Evolutionary conservation across 2,113 vertebrate genomes (phyloP).

Genomic region (Thermophis baileyi): DNA sequence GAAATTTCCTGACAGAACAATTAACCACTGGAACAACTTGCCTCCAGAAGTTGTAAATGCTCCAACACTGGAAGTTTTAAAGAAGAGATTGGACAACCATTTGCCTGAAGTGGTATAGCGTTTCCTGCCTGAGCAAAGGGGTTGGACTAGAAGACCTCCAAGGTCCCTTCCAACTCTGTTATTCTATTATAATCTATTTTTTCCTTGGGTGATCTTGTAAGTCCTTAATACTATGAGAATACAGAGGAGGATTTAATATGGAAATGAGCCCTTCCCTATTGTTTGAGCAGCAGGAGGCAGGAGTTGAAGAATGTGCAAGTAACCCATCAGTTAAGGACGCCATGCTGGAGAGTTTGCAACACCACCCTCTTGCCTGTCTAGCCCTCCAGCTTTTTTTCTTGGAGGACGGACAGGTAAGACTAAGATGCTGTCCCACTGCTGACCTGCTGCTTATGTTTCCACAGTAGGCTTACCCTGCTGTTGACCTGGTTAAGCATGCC

Average conservation of each 20-base stretch:
- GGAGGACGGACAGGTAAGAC: not conserved
- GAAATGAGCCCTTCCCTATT: not conserved
- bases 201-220: not conserved
- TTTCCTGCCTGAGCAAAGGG: too few relatives aligned
- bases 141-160: too few relatives aligned
- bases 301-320: not conserved
- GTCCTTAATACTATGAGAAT: not conserved
- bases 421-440: not conserved
- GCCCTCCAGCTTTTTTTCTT: not conserved
- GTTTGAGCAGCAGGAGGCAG: not conserved
- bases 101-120: too few relatives aligned
- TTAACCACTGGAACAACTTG: too few relatives aligned
- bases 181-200: too few relatives aligned
- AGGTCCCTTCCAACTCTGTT: too few relatives aligned
- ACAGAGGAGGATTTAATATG: not conserved
- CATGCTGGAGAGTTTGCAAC: not conserved
- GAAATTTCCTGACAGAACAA: too few relatives aligned
- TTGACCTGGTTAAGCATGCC: not conserved
- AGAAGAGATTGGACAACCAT: too few relatives aligned
- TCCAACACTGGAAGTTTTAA: too few relatives aligned
- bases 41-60: too few relatives aligned
- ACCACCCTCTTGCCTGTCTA: not conserved
- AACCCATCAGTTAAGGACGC: not conserved
- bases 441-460: not conserved
- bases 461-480: not conserved